Percentiles rank a stretch among this genome's conserved stretches.
phyloP scores from a whole-genome alignment of 1,140 invertebrate genomes.

The Ptiloglossa arizonensis region DNA sequence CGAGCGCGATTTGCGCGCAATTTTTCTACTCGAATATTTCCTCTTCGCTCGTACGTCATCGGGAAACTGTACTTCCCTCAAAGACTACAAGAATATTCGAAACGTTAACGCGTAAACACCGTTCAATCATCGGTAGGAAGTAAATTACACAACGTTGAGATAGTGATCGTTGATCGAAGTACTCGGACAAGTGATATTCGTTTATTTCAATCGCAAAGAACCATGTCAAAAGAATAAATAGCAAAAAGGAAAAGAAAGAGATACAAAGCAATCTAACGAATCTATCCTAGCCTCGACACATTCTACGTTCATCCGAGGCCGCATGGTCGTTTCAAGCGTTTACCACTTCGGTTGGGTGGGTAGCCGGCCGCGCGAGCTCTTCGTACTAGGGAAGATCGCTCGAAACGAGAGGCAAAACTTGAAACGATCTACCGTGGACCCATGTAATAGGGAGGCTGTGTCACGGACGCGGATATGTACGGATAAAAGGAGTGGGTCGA shows the following conservation, averaged over 20 bases:
- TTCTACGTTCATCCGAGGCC: not conserved
- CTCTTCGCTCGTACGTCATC: too few relatives aligned
- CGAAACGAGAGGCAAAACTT: not conserved
- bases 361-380: not conserved
- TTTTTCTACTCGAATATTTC: too few relatives aligned
- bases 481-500: slow-evolving; percentile 77
- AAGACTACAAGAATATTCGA: too few relatives aligned
- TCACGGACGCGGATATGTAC: slow-evolving; percentile 76
- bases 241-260: slow-evolving; percentile 5
- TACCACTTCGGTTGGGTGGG: too few relatives aligned
- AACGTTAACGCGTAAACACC: too few relatives aligned
- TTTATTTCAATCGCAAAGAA: not conserved
- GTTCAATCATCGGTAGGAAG: too few relatives aligned
- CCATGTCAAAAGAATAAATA: slow-evolving; percentile 22
- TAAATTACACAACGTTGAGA: too few relatives aligned
- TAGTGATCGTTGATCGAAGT: too few relatives aligned
- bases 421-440: slow-evolving; percentile 71
- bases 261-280: slow-evolving; percentile 24
- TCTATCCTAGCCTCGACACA: not conserved
- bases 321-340: too few relatives aligned
- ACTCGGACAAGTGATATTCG: too few relatives aligned
- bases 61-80: too few relatives aligned
- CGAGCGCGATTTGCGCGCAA: too few relatives aligned
- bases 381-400: not conserved
- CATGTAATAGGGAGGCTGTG: slow-evolving; percentile 78